Base-by-base conservation (phyloP, 1,140 invertebrate species). In the Tyrophagus putrescentiae region DNA sequence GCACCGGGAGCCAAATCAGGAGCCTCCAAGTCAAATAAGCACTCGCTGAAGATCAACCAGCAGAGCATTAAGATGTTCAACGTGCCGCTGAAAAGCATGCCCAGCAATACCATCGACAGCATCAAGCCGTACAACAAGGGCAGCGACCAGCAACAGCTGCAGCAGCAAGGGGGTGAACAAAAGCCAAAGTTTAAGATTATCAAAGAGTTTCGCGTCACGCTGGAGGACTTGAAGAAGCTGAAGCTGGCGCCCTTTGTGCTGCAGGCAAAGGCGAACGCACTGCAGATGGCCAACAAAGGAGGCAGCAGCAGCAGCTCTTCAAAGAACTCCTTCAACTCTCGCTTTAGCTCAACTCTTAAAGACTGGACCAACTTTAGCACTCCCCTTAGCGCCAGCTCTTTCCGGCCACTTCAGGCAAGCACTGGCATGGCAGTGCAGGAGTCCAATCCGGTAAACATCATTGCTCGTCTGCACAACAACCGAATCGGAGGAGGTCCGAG, bases 141-240 rank as follows among this genome's bases (percentile, higher is more conserved):
- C 18, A 25, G 39, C 21, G n/a, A n/a, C n/a, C n/a, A n/a, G n/a
- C n/a, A n/a, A n/a, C n/a, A n/a, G n/a, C n/a, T n/a, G n/a, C n/a
- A n/a, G n/a, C n/a, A n/a, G n/a, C n/a, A n/a, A n/a, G n/a, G n/a
- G n/a, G n/a, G n/a, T n/a, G n/a, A n/a, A n/a, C n/a, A n/a, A n/a
- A 54, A 54, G 31, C 45, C 45, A 9, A 7, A 21, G 13, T 54
- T 54, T 33, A 54, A 54, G 25, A 33, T 54, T 32, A 54, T 54
- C 28, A 54, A 54, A 54, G 52, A 54, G 25, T 54, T 54, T 32
- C 52, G 52, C 13, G 25, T 54, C 11, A 27, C 52, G 21, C 39
- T 54, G 52, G 25, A 54, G 32, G 52, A 54, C 13, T 32, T 54
- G 4, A 54, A 54, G 25, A 28, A 31, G 21, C 52, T 48, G 13